phyloP scores from a whole-genome alignment of 2,797 vertebrate species.

The Momotus momota region DNA sequence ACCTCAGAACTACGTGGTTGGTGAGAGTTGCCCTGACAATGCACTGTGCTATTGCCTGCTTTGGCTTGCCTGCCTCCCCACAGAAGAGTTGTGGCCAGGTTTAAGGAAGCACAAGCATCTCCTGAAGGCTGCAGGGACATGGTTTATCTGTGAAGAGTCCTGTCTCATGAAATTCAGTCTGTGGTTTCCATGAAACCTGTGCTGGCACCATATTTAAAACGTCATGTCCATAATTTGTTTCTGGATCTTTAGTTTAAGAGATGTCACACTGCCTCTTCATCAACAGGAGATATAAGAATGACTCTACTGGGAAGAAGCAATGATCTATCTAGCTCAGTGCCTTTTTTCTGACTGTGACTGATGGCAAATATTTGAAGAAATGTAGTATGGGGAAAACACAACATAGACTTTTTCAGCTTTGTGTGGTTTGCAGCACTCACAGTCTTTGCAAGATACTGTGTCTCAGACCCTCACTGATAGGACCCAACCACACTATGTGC shows the following conservation, averaged over 20 bases:
- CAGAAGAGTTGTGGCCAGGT: accelerated
- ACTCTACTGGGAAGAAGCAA: background rate
- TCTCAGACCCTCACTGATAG: background rate
- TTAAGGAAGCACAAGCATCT: background rate
- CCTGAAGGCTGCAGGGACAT: background rate
- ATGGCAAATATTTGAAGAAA: background rate
- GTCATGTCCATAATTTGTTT: background rate
- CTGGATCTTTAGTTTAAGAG: background rate
- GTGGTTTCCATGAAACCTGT: background rate
- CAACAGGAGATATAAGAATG: background rate
- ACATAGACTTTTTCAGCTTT: background rate
- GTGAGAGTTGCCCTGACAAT: background rate
- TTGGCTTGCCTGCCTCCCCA: background rate
- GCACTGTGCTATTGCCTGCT: background rate
- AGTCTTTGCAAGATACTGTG: background rate
- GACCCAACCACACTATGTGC: background rate
- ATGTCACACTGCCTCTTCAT: background rate
- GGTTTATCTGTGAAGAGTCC: background rate
- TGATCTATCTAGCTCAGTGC: background rate
- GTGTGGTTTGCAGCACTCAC: background rate
- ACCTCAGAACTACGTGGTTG: accelerated
- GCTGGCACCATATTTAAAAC: background rate
- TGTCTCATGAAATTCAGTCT: background rate
- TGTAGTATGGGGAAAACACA: background rate
- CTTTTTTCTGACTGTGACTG: background rate